Evolutionary conservation across 2,797 vertebrate genomes (phyloP), one percentile per base, ranked within the genome.

Genomic region (Gymnopithys bicolor): DNA sequence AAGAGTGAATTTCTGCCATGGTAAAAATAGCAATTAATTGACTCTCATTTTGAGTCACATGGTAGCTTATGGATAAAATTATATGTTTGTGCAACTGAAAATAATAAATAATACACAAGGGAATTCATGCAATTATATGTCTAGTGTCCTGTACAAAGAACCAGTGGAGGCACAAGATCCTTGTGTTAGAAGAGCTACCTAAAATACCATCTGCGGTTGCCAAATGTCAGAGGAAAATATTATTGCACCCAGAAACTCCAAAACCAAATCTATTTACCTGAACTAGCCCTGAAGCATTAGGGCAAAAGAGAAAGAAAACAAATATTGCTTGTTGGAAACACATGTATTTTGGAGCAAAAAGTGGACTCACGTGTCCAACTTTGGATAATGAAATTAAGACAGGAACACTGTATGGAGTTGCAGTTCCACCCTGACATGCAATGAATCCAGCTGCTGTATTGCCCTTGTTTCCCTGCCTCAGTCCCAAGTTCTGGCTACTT

Each of bases 11-110:
- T 87, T 90, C 0, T 0, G 35, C 63, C 58, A 74, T 19, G 35
- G 27, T 45, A 93, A 96, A 97, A 96, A 87, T 79, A 93, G 56
- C 70, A 79, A 93, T 86, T 95, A 93, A 90, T 93, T 96, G 69
- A 91, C 79, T 96, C 92, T 86, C 55, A 66, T 93, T 93, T 92
- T 81, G 53, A 92, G 35, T 90, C 85, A 73, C 52, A 19, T 82
- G 69, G 71, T 62, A 90, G 59, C 75, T 84, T 87, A 87, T 7
- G 0, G 79, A 95, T 64, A 55, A 95, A 96, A 95, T 94, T 66
- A 82, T 73, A 52, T 86, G 75, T 87, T 75, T 91, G 22, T 80
- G 79, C 85, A 48, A 73, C 83, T 87, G 69, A 78, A 84, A 88
- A 90, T 69, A 88, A 95, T 88, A 55, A 95, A 89, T 92, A 95